phyloP scores from a whole-genome alignment of 2,113 vertebrate species.

The human region GRCh38 chr5:83961001-83961500 shows the following conservation, averaged over 20 bases:
- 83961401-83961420: constrained; percentile 1
- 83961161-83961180: not conserved
- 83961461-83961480: not conserved
- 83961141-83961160: not conserved
- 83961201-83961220: not conserved
- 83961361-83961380: not conserved
- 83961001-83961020: not conserved
- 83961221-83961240: not conserved
- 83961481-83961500: not conserved
- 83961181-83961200: not conserved
- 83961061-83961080: not conserved
- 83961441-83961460: not conserved
- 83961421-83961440: not conserved
- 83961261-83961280: not conserved
- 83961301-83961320: not conserved
- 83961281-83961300: not conserved
- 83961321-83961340: not conserved
- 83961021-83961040: not conserved
- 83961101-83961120: not conserved
- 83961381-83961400: not conserved
- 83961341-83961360: not conserved
- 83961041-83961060: not conserved
- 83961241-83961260: not conserved
- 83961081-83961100: not conserved
- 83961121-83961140: not conserved